Evolutionary conservation across 2,797 vertebrate genomes (phyloP), one percentile per base, ranked within the genome.

Genomic region (Poliocrania exsul): DNA sequence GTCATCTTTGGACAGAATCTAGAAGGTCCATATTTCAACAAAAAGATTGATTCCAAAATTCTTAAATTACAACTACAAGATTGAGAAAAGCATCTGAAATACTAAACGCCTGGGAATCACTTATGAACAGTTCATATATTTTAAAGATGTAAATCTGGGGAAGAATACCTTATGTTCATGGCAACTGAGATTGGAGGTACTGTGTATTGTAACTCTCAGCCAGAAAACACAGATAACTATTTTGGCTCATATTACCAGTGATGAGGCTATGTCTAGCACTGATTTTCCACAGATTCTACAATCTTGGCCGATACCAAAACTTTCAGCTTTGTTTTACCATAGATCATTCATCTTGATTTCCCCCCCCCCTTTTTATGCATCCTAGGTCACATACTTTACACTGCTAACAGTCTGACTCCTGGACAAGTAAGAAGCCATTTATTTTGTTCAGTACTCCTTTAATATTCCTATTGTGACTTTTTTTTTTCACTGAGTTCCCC

Each of bases 231-330:
- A 95, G 97, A 98, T 98, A 98, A 98, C 98, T 98, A 97, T 97
- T 98, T 98, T 98, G 98, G 98, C 98, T 98, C 96, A 91, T 95
- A 82, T 97, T 98, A 97, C 96, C 91, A 81, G 94, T 94, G 97
- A 98, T 98, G 98, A 98, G 98, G 97, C 98, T 96, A 98, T 97
- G 98, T 98, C 98, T 98, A 97, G 97, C 72, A 74, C 95, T 97
- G 97, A 98, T 98, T 98, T 98, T 98, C 98, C 98, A 97, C 97
- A 98, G 97, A 97, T 97, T 98, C 96, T 93, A 97, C 97, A 97
- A 96, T 97, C 97, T 97, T 97, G 97, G 97, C 97, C 96, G 96
- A 93, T 69, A 97, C 97, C 97, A 95, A 97, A 97, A 97, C 50
- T 87, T 96, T 66, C 95, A 96, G 95, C 95, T 97, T 97, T 96